A percentile compares a stretch with the other conserved stretches of the same genome.
Evolutionary conservation across 2,888 invertebrate species (phyloP).

Genomic region (Lasioglossum morio): DNA sequence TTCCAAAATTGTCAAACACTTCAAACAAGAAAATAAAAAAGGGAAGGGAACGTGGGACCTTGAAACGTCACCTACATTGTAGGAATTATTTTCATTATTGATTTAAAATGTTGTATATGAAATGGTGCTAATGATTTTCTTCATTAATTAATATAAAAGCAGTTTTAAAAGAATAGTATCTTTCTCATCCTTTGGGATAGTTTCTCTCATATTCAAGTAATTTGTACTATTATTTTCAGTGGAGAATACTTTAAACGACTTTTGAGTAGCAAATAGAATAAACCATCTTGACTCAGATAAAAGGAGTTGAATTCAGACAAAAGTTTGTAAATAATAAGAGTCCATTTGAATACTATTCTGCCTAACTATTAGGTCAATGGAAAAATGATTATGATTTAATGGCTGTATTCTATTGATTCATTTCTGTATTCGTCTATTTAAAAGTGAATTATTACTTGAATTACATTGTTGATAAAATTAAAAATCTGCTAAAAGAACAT

Average conservation of each 20-base stretch:
- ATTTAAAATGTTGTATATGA: background rate
- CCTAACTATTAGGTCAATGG: background rate
- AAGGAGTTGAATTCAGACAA: background rate
- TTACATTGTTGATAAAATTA: background rate
- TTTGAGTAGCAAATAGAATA: background rate
- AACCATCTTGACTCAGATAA: background rate
- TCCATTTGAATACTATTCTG: background rate
- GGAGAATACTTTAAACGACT: background rate
- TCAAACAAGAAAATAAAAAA: background rate
- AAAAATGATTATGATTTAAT: background rate
- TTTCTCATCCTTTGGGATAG: background rate
- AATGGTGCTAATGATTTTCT: background rate
- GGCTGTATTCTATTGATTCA: too few relatives aligned
- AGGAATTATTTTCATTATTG: background rate
- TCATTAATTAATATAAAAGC: background rate
- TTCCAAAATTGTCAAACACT: slow-evolving; percentile 11
- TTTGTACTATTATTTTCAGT: background rate
- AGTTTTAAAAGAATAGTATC: background rate
- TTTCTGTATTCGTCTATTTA: background rate
- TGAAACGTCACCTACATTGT: background rate
- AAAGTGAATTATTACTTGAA: background rate
- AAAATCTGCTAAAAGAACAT: background rate
- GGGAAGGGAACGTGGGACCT: background rate
- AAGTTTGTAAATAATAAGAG: background rate
- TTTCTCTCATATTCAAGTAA: background rate